These are phyloP conservation scores for Adoxophyes honmai DNA, from an alignment of 1,140 invertebrate genomes.

Conservation along the genomic window DNA sequence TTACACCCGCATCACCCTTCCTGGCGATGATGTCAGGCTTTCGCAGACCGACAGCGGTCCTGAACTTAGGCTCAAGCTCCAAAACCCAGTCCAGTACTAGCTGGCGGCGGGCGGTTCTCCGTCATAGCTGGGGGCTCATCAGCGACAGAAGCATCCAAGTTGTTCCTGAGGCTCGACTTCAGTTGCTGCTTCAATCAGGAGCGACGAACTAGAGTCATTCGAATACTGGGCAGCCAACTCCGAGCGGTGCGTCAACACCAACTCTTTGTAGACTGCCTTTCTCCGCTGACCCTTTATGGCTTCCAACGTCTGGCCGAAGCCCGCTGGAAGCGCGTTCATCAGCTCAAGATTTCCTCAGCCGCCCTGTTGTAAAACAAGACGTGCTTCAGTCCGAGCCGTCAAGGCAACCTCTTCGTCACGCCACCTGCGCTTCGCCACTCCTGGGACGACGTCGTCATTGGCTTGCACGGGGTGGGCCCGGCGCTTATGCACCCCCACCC, in stretches of 20 bases:
- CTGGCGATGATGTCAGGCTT: too few species aligned
- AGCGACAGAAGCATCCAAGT: neutral
- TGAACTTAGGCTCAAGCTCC: too few species aligned
- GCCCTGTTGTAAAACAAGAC: constrained; percentile 12
- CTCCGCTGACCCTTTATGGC: constrained; percentile 29
- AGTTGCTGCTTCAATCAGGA: neutral
- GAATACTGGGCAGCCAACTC: too few species aligned
- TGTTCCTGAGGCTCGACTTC: neutral
- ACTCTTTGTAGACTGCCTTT: too few species aligned
- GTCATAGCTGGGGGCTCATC: neutral
- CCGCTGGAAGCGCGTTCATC: constrained; percentile 15
- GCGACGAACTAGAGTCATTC: too few species aligned
- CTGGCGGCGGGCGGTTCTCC: neutral
- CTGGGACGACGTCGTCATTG: too few species aligned
- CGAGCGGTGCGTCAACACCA: too few species aligned
- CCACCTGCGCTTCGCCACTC: constrained; percentile 22
- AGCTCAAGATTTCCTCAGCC: constrained; percentile 11
- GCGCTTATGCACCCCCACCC: too few species aligned
- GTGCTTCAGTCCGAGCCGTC: constrained; percentile 23
- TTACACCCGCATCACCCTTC: too few species aligned
- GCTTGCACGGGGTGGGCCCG: too few species aligned
- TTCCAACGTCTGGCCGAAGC: constrained; percentile 16
- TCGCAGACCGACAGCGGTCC: too few species aligned
- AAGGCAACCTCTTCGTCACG: constrained; percentile 21
- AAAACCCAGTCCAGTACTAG: too few species aligned